Evolutionary conservation across 2,888 invertebrate genomes (phyloP).

Genomic region (Subacronicta megacephala): DNA sequence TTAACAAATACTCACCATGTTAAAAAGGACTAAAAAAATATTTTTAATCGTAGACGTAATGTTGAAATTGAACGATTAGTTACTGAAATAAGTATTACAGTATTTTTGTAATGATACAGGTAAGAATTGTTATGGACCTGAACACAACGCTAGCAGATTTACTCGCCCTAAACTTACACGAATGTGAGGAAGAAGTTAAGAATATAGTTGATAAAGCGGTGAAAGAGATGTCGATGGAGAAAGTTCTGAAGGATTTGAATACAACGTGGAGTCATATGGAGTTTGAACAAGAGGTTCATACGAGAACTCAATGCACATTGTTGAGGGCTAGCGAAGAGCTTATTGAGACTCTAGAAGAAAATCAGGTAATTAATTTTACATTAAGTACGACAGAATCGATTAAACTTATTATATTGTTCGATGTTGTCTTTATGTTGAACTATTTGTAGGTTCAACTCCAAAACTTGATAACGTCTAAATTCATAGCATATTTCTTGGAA

Average conservation of each 20-base stretch:
- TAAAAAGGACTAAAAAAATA: conserved; percentile 8
- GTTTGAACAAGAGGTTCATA: conserved; percentile 96
- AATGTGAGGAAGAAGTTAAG: conserved; percentile 99
- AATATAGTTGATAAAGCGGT: conserved; percentile 99
- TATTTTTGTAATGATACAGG: conserved; percentile 87
- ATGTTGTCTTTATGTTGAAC: neutral
- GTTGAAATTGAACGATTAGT: neutral
- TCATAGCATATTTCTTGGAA: conserved; percentile 97
- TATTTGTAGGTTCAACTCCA: conserved; percentile 95
- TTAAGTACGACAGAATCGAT: neutral
- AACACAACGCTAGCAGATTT: conserved; percentile 97
- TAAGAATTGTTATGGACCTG: conserved; percentile 97
- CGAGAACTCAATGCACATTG: conserved; percentile 95
- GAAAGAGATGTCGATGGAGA: conserved; percentile 99
- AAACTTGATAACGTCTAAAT: conserved; percentile 98
- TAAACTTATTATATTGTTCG: neutral
- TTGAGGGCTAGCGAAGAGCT: conserved; percentile 97
- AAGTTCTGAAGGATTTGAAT: conserved; percentile 96
- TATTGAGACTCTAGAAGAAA: conserved; percentile 99
- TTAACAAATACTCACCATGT: neutral
- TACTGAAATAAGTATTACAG: neutral
- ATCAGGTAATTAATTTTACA: conserved; percentile 92
- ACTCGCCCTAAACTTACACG: conserved; percentile 97
- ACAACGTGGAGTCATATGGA: conserved; percentile 98
- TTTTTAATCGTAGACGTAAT: conserved; percentile 11